Evolutionary conservation across 30 jellyfish, hydroid and myxozoan species (phyloP).

Genomic region (Aurelia aurita complex sp. Pacific): DNA sequence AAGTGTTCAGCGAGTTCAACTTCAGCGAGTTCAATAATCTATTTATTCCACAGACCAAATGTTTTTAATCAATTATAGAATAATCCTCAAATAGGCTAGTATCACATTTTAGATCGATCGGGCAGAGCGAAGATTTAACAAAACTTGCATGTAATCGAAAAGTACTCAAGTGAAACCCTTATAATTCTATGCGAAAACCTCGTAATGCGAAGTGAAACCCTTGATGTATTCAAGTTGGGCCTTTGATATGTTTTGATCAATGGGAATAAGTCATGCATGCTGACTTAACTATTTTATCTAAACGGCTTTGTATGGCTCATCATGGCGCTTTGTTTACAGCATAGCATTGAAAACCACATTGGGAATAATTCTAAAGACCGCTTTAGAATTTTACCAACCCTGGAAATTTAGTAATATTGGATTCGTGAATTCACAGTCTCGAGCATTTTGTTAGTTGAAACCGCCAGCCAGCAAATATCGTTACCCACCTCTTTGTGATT

Average conservation of each 20-base stretch:
- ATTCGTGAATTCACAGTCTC: too few relatives aligned
- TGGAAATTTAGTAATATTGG: slow-evolving; percentile 12
- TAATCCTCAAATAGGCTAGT: slow-evolving; percentile 13
- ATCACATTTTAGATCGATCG: slow-evolving; percentile 3
- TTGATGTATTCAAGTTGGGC: slow-evolving; percentile 62
- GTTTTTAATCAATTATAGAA: slow-evolving; percentile 25
- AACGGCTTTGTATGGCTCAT: slow-evolving; percentile 55
- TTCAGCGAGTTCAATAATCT: slow-evolving; percentile 30
- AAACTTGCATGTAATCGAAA: slow-evolving; percentile 17
- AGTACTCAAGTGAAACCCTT: slow-evolving; percentile 65
- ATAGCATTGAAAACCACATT: slow-evolving; percentile 65
- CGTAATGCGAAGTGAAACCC: slow-evolving; percentile 49
- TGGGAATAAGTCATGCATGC: slow-evolving; percentile 76
- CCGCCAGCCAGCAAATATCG: too few relatives aligned
- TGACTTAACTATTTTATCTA: slow-evolving; percentile 63
- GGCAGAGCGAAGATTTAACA: slow-evolving; percentile 10
- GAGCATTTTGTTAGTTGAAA: too few relatives aligned
- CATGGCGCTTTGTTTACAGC: slow-evolving; percentile 52
- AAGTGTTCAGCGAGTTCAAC: slow-evolving; percentile 1
- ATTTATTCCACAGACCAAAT: slow-evolving; percentile 24
- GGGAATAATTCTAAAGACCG: slow-evolving; percentile 58
- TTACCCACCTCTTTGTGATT: too few relatives aligned
- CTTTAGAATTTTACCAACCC: slow-evolving; percentile 50
- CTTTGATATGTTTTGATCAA: slow-evolving; percentile 69
- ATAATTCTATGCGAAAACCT: slow-evolving; percentile 41